These are phyloP conservation scores for Syrrhaptes paradoxus DNA, from an alignment of 2,113 vertebrate species.

Conservation along the genomic window DNA sequence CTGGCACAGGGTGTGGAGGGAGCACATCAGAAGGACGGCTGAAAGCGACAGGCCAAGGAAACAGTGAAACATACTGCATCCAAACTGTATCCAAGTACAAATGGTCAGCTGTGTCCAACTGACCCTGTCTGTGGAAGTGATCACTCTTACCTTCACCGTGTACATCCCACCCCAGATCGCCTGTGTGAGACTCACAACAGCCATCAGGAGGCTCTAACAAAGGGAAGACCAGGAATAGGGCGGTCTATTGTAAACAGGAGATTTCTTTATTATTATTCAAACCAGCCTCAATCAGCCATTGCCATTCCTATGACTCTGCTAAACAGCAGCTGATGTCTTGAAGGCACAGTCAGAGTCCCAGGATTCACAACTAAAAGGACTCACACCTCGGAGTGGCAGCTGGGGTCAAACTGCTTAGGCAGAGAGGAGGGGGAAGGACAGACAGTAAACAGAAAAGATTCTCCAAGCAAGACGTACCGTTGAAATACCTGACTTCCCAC, in stretches of 20 bases:
- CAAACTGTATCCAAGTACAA: not conserved
- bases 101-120: not conserved
- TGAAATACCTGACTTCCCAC: not conserved
- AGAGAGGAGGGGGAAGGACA: not conserved
- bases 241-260: not conserved
- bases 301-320: not conserved
- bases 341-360: not conserved
- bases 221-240: not conserved
- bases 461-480: not conserved
- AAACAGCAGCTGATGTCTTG: not conserved
- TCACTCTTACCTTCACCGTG: not conserved
- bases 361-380: not conserved
- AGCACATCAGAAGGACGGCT: too few species aligned
- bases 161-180: not conserved
- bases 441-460: not conserved
- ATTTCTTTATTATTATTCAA: not conserved
- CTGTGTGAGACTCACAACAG: not conserved
- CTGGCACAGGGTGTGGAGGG: not conserved
- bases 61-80: not conserved
- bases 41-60: not conserved
- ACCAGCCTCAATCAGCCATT: not conserved
- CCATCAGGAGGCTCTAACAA: not conserved
- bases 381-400: not conserved
- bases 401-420: not conserved
- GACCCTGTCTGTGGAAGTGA: not conserved